Conservation (phyloP, 2,113 vertebrate species). For the Tonatia bakeri region DNA sequence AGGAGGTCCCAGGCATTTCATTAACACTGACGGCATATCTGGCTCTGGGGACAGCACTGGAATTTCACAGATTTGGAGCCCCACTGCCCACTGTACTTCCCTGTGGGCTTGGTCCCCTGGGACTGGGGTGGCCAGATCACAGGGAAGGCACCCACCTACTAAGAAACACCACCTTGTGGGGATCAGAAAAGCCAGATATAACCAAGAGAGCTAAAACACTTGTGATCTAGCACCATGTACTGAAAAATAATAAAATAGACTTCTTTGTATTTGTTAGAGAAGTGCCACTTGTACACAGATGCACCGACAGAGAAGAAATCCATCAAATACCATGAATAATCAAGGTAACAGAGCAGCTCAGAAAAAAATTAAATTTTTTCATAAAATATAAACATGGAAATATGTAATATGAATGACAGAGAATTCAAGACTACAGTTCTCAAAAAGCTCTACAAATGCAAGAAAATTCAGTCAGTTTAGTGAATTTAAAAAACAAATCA, state of each 20-base stretch:
- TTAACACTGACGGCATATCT: neutral
- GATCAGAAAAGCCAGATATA: neutral
- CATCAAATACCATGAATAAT: neutral
- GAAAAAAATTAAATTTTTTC: neutral
- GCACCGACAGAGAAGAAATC: neutral
- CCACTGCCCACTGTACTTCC: neutral
- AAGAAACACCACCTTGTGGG: neutral
- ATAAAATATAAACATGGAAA: neutral
- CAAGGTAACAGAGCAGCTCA: neutral
- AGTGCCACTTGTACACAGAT: neutral
- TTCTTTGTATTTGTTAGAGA: neutral
- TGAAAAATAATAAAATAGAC: neutral
- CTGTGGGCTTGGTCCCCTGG: neutral
- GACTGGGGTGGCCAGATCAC: neutral
- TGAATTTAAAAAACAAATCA: neutral
- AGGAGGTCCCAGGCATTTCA: neutral
- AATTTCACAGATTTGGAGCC: neutral
- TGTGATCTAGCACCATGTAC: neutral
- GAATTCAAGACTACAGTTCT: neutral
- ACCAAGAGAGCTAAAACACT: neutral
- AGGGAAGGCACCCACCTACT: neutral
- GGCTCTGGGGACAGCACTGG: neutral
- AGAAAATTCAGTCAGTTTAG: neutral
- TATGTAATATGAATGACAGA: neutral
- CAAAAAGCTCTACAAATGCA: neutral